These are phyloP conservation scores for Cephus rjabovi DNA, from an alignment of 2,888 invertebrate genomes.

Conservation along the genomic window DNA sequence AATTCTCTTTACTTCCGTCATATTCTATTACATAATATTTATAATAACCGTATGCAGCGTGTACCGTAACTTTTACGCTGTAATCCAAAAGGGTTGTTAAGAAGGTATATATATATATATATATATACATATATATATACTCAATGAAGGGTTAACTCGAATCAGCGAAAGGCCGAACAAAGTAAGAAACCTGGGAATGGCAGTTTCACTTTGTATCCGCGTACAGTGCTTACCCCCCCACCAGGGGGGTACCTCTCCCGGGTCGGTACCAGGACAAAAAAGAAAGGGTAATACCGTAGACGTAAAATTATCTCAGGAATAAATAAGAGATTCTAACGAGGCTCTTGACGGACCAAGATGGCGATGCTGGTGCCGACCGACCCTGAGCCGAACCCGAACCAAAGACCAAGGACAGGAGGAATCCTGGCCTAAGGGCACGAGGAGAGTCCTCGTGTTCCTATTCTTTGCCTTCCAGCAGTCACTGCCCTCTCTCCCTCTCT, in stretches of 20 bases:
- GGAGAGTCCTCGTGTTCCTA: neutral
- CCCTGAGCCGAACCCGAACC: neutral
- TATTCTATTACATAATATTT: neutral
- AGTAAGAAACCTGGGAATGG: neutral
- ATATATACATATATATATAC: too few relatives aligned
- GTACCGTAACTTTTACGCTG: neutral
- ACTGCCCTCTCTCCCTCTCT: neutral
- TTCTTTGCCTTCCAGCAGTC: neutral
- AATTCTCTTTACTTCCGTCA: neutral
- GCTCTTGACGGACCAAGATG: neutral
- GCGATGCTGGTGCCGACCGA: neutral
- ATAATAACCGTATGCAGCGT: neutral
- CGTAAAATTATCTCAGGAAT: neutral
- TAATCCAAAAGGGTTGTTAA: neutral
- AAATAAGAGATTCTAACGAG: neutral
- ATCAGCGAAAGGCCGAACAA: neutral
- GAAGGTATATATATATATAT: too few relatives aligned
- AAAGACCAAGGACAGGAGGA: neutral
- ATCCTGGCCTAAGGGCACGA: neutral
- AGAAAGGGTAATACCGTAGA: neutral
- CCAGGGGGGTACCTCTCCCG: too few relatives aligned
- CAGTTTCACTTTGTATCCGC: neutral
- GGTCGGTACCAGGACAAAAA: neutral
- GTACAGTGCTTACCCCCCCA: neutral
- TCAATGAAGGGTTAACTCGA: neutral